Percentiles rank a stretch among this genome's conserved stretches.
These are phyloP conservation scores for Leucophenga varia DNA, from an alignment of 1,140 invertebrate species.

Conservation along the genomic window DNA sequence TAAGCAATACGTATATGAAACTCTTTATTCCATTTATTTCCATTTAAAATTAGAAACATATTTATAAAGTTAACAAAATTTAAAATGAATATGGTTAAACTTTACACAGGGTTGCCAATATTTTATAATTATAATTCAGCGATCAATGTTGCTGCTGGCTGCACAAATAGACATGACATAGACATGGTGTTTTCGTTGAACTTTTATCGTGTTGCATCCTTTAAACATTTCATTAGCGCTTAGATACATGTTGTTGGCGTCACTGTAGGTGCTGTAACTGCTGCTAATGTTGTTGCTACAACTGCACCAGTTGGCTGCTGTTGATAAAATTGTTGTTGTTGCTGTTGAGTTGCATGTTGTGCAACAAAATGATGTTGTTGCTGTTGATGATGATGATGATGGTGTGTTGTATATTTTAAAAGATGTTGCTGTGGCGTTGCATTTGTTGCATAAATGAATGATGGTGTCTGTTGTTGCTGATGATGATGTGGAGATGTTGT, in stretches of 20 bases:
- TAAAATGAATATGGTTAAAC: too few species aligned
- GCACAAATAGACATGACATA: too few species aligned
- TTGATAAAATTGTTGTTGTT: constrained; percentile 29
- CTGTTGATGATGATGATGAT: constrained; percentile 16
- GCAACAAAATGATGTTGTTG: constrained; percentile 12
- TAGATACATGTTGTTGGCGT: constrained; percentile 41
- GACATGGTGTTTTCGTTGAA: too few species aligned
- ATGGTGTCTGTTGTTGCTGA: constrained; percentile 25
- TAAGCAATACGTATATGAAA: too few species aligned
- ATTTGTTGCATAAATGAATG: constrained; percentile 35
- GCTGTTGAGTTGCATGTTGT: background rate
- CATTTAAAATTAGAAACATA: too few species aligned
- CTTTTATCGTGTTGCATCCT: too few species aligned
- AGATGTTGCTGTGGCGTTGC: constrained; percentile 40
- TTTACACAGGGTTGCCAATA: too few species aligned
- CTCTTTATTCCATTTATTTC: too few species aligned
- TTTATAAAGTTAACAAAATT: too few species aligned
- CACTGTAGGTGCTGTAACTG: constrained; percentile 37
- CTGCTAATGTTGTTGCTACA: constrained; percentile 41
- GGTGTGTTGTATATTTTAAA: constrained; percentile 36
- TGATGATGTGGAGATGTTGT: constrained; percentile 6
- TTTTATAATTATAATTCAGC: too few species aligned
- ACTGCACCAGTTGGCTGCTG: constrained; percentile 29
- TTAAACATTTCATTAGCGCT: too few species aligned
- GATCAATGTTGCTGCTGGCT: constrained; percentile 2